Base-by-base conservation (phyloP, 2,888 invertebrate genomes). In the Standfussiana lucernea region DNA sequence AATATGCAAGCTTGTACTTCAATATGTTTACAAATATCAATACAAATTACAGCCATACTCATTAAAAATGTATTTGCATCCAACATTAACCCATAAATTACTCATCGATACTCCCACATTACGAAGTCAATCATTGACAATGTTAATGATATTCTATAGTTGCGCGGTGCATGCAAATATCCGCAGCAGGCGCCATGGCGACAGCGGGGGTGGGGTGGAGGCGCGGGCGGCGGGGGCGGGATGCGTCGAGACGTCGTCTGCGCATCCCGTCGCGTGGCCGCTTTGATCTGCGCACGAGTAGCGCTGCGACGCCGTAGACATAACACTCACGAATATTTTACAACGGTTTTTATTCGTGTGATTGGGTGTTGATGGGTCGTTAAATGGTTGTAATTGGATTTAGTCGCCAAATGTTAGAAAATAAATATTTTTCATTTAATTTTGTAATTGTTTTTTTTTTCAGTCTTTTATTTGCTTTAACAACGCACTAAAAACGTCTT, bases 211-310 rank as follows among this genome's bases (percentile, higher is more conserved):
- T 65, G 79, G 50, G 72, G 74, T 0, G 77, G 10, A 24, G 66
- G 59, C 28, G 75, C 28, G 72, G 69, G 76, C 68, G 80, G 64
- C 77, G 83, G 82, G 80, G 88, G 83, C 86, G 81, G 85, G 79
- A 75, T 77, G 88, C 91, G 93, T 90, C 93, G 93, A 93, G 94
- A 94, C 95, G 95, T 94, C 95, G 96, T 96, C 96, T 95, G 96
- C 95, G 95, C 95, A 96, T 95, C 95, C 94, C 95, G 93, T 90
- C 93, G 91, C 90, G 90, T 88, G 81, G 88, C 85, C 90, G 91
- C 95, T 95, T 95, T 95, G 95, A 95, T 95, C 93, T 93, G 91
- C 84, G 84, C 87, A 77, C 78, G 76, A 85, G 82, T 79, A 82
- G 78, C 72, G 56, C 79, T 82, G 62, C 37, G 65, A 85, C 64